These are phyloP conservation scores for Drosophila azteca DNA, from an alignment of 1,140 invertebrate species.

Conservation along the genomic window DNA sequence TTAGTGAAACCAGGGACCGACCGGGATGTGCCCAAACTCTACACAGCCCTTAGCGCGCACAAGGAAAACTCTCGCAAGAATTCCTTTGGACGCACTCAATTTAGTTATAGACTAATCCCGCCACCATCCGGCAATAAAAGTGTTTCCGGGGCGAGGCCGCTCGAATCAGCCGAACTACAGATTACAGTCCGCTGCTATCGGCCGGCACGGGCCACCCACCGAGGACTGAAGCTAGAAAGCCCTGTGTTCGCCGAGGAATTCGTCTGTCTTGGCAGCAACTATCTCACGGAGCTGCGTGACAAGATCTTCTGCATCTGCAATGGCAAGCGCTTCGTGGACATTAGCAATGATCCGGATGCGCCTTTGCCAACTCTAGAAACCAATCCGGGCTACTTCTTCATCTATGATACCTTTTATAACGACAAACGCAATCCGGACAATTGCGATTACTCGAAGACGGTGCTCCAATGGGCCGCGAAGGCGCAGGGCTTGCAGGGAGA, in stretches of 20 bases:
- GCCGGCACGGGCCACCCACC: constrained; percentile 73
- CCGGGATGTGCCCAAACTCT: constrained; percentile 44
- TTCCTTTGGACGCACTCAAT: constrained; percentile 54
- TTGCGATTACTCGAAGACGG: constrained; percentile 87
- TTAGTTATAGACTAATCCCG: constrained; percentile 36
- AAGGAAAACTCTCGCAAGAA: constrained; percentile 36
- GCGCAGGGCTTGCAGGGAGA: constrained; percentile 84
- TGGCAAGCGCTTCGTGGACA: constrained; percentile 86
- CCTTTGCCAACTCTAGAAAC: constrained; percentile 84
- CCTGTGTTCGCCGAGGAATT: constrained; percentile 86
- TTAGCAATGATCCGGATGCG: constrained; percentile 86
- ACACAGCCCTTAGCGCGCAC: constrained; percentile 27
- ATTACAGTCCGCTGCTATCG: constrained; percentile 84
- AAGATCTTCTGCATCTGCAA: constrained; percentile 89
- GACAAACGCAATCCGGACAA: constrained; percentile 86
- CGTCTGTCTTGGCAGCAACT: constrained; percentile 87
- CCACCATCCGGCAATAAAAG: not conserved
- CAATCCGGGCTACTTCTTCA: constrained; percentile 89
- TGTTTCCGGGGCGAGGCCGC: constrained; percentile 3
- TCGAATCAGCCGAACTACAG: constrained; percentile 66
- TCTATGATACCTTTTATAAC: constrained; percentile 92
- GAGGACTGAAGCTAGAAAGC: constrained; percentile 63
- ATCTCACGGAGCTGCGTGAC: constrained; percentile 87
- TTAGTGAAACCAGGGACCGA: constrained; percentile 8
- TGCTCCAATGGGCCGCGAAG: constrained; percentile 87